Percentiles rank a stretch among this genome's conserved stretches.
Evolutionary conservation across 2,113 vertebrate species (phyloP).

Genomic region (Zeus faber): DNA sequence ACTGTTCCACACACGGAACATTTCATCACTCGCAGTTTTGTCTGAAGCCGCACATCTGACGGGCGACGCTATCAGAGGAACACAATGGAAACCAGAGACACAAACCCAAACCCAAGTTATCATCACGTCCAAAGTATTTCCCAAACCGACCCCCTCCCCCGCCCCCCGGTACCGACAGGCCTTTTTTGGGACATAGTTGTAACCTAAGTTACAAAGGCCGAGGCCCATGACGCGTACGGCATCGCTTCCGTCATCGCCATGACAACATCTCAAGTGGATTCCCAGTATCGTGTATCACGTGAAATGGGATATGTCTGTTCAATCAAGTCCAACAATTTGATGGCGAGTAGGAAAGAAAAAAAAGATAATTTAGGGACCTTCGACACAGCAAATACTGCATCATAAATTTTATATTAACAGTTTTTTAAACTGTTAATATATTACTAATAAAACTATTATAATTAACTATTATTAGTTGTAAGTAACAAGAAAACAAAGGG

Average conservation of each 20-base stretch:
- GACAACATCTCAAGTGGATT: slow-evolving; percentile 17
- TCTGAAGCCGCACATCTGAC: background rate
- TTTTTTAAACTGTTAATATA: no score
- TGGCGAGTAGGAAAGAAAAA: background rate
- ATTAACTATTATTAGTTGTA: no score
- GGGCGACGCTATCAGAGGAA: background rate
- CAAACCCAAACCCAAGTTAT: background rate
- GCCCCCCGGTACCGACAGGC: background rate
- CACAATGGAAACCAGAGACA: slow-evolving; percentile 3
- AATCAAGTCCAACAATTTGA: background rate
- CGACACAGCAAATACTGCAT: no score
- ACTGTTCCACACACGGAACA: no score
- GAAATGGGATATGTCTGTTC: slow-evolving; percentile 34
- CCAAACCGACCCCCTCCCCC: background rate
- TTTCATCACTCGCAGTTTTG: no score
- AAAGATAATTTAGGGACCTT: no score
- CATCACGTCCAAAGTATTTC: background rate
- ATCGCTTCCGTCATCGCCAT: slow-evolving; percentile 11
- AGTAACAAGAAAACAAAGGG: background rate
- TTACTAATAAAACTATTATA: no score
- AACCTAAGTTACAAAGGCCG: background rate
- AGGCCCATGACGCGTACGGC: background rate
- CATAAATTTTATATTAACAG: no score
- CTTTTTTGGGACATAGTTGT: slow-evolving; percentile 8
- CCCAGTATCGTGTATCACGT: slow-evolving; percentile 30